Evolutionary conservation across 1,140 invertebrate genomes (phyloP), one percentile per base, ranked within the genome.

Genomic region (Nebria ingens): DNA sequence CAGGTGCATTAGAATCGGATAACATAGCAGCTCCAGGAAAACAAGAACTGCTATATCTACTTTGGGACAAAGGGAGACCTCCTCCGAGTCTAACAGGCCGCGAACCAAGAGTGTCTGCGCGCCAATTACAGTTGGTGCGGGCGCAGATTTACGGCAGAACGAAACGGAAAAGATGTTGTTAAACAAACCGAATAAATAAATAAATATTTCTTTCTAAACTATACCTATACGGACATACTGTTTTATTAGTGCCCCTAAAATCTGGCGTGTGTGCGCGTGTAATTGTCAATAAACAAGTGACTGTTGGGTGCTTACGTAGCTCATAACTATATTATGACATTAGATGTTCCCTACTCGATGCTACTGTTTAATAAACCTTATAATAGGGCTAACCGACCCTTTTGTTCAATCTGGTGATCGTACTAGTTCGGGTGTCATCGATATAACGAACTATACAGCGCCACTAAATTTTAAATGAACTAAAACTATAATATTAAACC

Each of bases 261-360:
- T 45, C 17, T 45, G 9, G 40, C 40, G 40, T 17, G 9, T 45
- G 40, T 45, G 6, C 17, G 17, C 17, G 40, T 45, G 40, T 17
- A 45, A 45, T 12, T 45, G 40, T 17, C 40, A 45, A 45, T 45
- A 45, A 45, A 45, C 40, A 45, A 45, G 6, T 17, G 40, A 45
- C 9, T 45, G 6, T 45, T 45, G 15, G 15, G 6, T 45, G 40
- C 17, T 45, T 45, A 17, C 17, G 17, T 17, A 4, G 15, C 40
- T 4, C 40, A 45, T 45, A 45, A 45, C 40, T 45, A 45, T 45
- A 45, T 45, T 45, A 45, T 45, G 9, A 45, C 40, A 45, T 45
- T 45, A 45, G 40, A 45, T 45, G 40, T 17, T 4, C 15, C 6
- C 17, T 17, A 11, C 40, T 45, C 15, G 6, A 6, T 4, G 9